phyloP scores from a whole-genome alignment of 2,797 vertebrate species.

The Meriones psammophilus region DNA sequence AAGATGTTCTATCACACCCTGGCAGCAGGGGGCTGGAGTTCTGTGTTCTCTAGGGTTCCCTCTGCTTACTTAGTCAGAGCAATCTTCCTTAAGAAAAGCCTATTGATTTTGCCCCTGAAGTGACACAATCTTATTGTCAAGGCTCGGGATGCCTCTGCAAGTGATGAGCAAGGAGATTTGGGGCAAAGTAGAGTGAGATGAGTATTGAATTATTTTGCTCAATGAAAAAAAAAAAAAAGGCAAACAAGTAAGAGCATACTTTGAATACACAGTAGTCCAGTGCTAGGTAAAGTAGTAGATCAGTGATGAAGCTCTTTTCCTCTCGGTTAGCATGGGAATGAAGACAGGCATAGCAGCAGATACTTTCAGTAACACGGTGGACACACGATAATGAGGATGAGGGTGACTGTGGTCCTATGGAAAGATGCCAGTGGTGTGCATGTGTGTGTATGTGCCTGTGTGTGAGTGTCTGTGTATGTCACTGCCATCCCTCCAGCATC shows the following conservation, averaged over 20 bases:
- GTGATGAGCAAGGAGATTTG: conserved; percentile 78
- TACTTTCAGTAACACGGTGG: not conserved
- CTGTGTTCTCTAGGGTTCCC: conserved; percentile 60
- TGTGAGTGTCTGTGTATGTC: not conserved
- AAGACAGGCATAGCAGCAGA: not conserved
- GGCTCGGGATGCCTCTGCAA: conserved; percentile 35
- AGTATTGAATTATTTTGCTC: conserved; percentile 60
- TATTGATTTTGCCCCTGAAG: conserved; percentile 79
- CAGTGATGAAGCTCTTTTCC: not conserved
- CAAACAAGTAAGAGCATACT: not conserved
- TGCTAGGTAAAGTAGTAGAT: not conserved
- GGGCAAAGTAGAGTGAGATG: conserved; percentile 61
- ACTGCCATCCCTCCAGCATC: no score
- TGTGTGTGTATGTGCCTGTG: no score
- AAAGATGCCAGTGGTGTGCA: not conserved
- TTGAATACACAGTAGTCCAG: not conserved
- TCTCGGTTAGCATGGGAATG: not conserved
- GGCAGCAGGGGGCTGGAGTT: conserved; percentile 32
- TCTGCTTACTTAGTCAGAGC: conserved; percentile 79
- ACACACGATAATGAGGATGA: not conserved
- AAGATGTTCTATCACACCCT: conserved; percentile 68
- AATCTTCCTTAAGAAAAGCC: conserved; percentile 64
- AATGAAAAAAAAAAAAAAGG: conserved; percentile 5
- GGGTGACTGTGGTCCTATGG: not conserved
- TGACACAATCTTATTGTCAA: conserved; percentile 71